phyloP scores from a whole-genome alignment of 2,113 vertebrate species.

The Seriola dumerili region DNA sequence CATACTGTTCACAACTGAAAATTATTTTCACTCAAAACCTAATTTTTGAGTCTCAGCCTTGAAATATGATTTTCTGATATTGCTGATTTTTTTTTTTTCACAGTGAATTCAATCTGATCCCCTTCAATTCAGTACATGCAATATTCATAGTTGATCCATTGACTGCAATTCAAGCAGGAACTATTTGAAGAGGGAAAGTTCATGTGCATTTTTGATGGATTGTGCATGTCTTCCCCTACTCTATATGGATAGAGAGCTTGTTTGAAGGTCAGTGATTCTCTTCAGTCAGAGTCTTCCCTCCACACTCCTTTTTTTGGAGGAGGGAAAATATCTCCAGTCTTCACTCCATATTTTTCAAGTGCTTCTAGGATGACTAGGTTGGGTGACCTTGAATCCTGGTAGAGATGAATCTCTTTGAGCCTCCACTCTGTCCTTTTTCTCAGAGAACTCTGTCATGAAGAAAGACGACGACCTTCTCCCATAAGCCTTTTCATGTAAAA shows the following conservation, averaged over 20 bases:
- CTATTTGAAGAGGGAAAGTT: constrained; percentile 85
- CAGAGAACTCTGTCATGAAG: constrained; percentile 69
- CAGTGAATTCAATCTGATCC: constrained; percentile 72
- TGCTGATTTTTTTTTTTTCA: constrained; percentile 53
- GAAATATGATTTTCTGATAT: constrained; percentile 54
- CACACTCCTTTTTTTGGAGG: constrained; percentile 53
- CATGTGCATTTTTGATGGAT: constrained; percentile 87
- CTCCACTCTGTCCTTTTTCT: constrained; percentile 58
- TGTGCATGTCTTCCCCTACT: constrained; percentile 81
- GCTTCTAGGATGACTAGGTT: constrained; percentile 80
- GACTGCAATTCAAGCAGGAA: constrained; percentile 83
- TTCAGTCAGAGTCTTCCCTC: constrained; percentile 75
- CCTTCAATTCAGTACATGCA: constrained; percentile 77
- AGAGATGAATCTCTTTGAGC: constrained; percentile 78
- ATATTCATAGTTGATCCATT: constrained; percentile 86
- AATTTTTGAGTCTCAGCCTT: constrained; percentile 25
- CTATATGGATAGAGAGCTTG: constrained; percentile 85
- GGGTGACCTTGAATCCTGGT: constrained; percentile 77
- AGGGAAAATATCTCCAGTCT: constrained; percentile 72
- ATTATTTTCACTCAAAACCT: background rate
- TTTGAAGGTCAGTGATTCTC: constrained; percentile 86
- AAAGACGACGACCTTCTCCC: constrained; percentile 70
- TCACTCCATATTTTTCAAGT: constrained; percentile 78
- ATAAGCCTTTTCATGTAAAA: constrained; percentile 73
- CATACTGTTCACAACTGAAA: background rate